These are phyloP conservation scores for Rhombomys opimus DNA, from an alignment of 2,113 vertebrate genomes.

Conservation along the genomic window DNA sequence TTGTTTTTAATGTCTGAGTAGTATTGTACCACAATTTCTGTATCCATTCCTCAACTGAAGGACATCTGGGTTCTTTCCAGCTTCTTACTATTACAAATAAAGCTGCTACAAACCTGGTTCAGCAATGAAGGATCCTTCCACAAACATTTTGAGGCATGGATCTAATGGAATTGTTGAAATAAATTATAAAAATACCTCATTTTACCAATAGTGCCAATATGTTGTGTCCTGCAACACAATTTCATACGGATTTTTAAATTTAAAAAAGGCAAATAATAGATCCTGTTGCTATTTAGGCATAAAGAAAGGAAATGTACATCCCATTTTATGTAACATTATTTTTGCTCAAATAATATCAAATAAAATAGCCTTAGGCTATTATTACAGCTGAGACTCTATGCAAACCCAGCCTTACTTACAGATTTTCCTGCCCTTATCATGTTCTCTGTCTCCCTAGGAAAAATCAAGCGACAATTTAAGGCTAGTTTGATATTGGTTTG, in stretches of 20 bases:
- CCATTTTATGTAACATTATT: neutral
- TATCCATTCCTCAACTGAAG: too few species aligned
- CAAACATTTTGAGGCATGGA: neutral
- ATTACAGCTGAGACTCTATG: neutral
- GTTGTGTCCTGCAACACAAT: neutral
- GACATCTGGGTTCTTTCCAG: too few species aligned
- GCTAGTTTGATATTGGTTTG: neutral
- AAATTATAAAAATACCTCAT: neutral
- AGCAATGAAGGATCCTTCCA: neutral
- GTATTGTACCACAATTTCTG: too few species aligned
- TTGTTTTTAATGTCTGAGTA: too few species aligned
- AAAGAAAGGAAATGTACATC: neutral
- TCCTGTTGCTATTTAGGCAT: neutral
- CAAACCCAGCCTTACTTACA: neutral
- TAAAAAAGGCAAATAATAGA: neutral
- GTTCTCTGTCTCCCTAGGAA: neutral
- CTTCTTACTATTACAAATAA: too few species aligned
- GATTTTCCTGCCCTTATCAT: neutral
- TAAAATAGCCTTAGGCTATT: too few species aligned
- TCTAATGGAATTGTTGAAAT: neutral
- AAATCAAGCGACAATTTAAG: neutral
- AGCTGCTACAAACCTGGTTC: too few species aligned
- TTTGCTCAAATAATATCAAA: neutral
- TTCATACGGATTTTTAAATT: neutral
- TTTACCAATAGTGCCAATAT: neutral